Base-by-base conservation (phyloP, 2,113 vertebrate species). In the Castor canadensis region DNA sequence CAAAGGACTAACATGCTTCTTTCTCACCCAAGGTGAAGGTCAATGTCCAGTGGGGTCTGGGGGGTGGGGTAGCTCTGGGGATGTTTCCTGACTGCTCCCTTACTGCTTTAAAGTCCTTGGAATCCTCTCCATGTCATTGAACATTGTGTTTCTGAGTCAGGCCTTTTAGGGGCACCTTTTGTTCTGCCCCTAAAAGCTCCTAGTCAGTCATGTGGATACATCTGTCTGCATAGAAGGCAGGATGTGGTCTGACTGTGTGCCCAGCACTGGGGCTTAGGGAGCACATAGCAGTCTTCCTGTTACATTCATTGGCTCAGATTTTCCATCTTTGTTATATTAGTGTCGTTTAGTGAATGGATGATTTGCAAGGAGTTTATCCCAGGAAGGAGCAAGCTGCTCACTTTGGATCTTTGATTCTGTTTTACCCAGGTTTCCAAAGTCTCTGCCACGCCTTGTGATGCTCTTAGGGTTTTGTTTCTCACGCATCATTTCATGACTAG, bases 41-140 rank as follows among this genome's bases (percentile, higher is more conserved):
- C 60, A 60, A 2, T 12, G 35, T 60, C 66, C 28, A 5, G 30
- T n/a, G 26, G 32, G 9, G 3, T 19, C 11, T n/a, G 9, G 4
- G 0, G 6, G 0, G 10, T 40, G 13, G 13, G 22, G 7, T 24
- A 9, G 5, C 11, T 20, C 15, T 35, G 3, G 9, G 40, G 32
- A 20, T 45, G 9, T 3, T 54, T 83, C 47, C 38, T 19, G 28
- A 60, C 43, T 38, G 62, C 32, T 82, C 83, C 80, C 66, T 20
- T 35, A 6, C 6, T 28, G 10, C 7, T 62, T 77, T 49, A n/a
- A n/a, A 28, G n/a, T 86, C 75, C 35, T 40, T 56, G 6, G 67
- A 54, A 28, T 77, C 62, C 20, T 89, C 40, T 69, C 16, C 52
- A 19, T 52, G 20, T 56, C 38, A 8, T 49, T 67, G 49, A 43